Conservation (phyloP, 2,797 vertebrate genomes). For the Chaetodon trifasciatus region DNA sequence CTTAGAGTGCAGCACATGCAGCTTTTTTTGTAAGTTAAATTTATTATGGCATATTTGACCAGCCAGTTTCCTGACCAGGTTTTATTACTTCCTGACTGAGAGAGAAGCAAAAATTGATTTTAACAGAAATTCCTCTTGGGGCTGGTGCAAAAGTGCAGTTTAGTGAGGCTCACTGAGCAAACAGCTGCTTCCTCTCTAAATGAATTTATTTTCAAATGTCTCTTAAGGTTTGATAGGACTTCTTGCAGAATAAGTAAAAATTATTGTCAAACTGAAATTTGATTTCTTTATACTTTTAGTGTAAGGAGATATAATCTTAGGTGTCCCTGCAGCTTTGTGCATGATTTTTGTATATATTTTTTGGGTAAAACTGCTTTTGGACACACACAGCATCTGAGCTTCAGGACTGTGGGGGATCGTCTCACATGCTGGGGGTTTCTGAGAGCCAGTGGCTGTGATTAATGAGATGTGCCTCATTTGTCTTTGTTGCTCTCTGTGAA, state of each 20-base stretch:
- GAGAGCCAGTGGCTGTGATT: neutral
- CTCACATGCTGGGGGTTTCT: neutral
- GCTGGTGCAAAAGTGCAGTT: conserved; percentile 25
- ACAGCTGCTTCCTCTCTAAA: conserved; percentile 11
- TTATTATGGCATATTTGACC: neutral
- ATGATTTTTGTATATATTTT: neutral
- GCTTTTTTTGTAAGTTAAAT: conserved; percentile 12
- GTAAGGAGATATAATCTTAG: neutral
- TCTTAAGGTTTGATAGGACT: conserved; percentile 6
- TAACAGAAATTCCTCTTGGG: conserved; percentile 28
- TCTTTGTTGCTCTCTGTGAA: neutral
- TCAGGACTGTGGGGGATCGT: neutral
- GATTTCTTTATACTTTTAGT: neutral
- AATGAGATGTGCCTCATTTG: neutral
- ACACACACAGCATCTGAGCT: neutral
- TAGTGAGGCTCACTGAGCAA: conserved; percentile 37
- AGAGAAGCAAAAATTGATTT: conserved; percentile 33
- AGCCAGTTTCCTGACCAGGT: conserved; percentile 14
- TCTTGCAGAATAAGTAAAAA: neutral
- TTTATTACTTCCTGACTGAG: conserved; percentile 19
- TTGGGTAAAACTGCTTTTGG: neutral
- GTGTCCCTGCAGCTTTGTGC: neutral
- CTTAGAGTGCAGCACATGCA: neutral
- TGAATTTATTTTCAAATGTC: conserved; percentile 4
- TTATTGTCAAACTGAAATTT: neutral